Base-by-base conservation (phyloP, 2,888 invertebrate genomes). In the Drosophila helvetica region DNA sequence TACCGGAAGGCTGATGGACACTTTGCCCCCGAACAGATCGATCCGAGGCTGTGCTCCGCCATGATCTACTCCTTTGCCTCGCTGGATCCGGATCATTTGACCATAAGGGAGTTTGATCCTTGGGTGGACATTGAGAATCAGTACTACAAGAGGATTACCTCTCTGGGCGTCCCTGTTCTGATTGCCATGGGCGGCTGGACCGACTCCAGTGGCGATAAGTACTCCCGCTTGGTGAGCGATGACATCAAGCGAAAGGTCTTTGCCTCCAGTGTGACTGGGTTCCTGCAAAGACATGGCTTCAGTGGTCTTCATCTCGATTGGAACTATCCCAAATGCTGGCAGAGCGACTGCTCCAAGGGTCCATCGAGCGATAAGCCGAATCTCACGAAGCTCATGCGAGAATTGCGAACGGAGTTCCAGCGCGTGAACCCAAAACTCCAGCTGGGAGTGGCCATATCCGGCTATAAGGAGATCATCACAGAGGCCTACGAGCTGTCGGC, bases 171-270 rank as follows among this genome's bases (percentile, higher is more conserved):
- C 77, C 92, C 92, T 0, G 95, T 96, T 0, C 91, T 97, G 7
- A 92, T 98, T 33, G 97, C 97, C 1, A 91, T 98, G 59, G 98
- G 98, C n/a, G 98, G 98, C 1, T 98, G 98, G 98, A 97, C 97
- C 0, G 98, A 98, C 91, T 98, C 97, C 0, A 94, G 95, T 0
- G 97, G 96, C 0, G 96, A 96, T 88, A 97, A 97, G 90, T 97
- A 97, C 89, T 96, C 97, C 0, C 94, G 95, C 15, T 91, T 98
- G 27, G 96, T 96, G 0, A 94, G 94, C 47, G 94, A 95, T 67
- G 93, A 94, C 6, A 93, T 94, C 0, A 93, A 94, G 6, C 93
- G 97, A 15, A 92, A 94, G 33, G 94, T 94, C 54, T 97, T 97
- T 86, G 94, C 95, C 3, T 92, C 94, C 2, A 94, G 95, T 61